Evolutionary conservation across 2,888 invertebrate genomes (phyloP), one percentile per base, ranked within the genome.

Genomic region (Nymphalis urticae): DNA sequence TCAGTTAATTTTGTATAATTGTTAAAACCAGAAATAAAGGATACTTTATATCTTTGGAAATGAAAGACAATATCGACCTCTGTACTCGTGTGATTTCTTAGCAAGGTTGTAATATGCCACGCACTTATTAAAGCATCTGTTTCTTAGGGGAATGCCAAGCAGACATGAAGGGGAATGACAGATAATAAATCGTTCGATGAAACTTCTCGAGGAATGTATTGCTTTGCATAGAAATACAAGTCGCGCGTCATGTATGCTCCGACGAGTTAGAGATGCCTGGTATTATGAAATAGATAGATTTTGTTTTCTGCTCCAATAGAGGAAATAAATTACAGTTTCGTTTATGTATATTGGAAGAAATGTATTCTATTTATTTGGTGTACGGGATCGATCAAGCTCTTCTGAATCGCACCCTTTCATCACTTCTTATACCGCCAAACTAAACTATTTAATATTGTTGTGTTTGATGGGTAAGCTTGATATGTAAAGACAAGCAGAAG

Each of bases 171-270:
- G 21, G 27, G 32, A 51, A 51, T 51, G 50, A 62, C 62, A 32
- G 36, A 17, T 36, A 51, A 62, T 62, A 62, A 51, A 62, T 62
- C 51, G 51, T 62, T 50, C 36, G 16, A n/a, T 24, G 47, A 61
- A 27, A 32, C 27, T 56, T 56, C 17, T 2, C 17, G 32, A 56
- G n/a, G 17, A 56, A 48, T 21, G 24, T 61, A 61, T 61, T 61
- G 27, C 60, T 48, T 61, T 19, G 19, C 21, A 24, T 32, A n/a
- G 27, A 53, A 56, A 56, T 32, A 56, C 54, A 56, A 56, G 17
- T 56, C 21, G 10, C 51, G 21, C 21, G 17, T 56, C 54, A 5
- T 17, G 27, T 32, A 32, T 56, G n/a, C 17, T 32, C n/a, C 54
- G 27, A 54, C 17, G 54, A 56, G 54, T 32, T n/a, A 56, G 54